Evolutionary conservation across 2,113 vertebrate genomes (phyloP), one percentile per base, ranked within the genome.

Genomic region (Vulpes vulpes): DNA sequence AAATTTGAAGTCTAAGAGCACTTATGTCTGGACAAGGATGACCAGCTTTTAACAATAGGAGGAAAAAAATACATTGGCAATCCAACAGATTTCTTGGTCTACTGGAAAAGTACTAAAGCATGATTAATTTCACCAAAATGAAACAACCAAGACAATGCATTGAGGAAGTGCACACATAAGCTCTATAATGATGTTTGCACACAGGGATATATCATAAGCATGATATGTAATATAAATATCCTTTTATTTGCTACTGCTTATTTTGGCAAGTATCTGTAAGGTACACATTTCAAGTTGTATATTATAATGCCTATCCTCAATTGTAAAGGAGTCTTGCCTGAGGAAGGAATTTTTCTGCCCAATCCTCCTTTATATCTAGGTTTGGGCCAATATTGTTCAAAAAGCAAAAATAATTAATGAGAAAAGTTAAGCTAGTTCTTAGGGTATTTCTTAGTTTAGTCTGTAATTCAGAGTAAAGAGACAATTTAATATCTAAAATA

Each of bases 1-100:
- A 97, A 83, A 89, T 87, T 73, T 80, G 43, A 92, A 96, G 16
- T 67, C 79, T 89, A 98, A 74, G 38, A 86, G 76, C 92, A 64
- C 74, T 84, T 94, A 90, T 90, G 74, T 92, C 62, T 76, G 25
- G 92, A 93, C 5, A 76, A 95, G 15, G 11, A 83, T 87, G 92
- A 69, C 67, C 59, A 95, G 43, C 92, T 67, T 92, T 84, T 93
- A 87, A 73, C n/a, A 79, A 69, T 62, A 62, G 30, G 30, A 22
- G 23, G 12, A 17, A 60, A 53, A 83, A 30, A 43, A 22, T 80
- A 79, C 16, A 25, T n/a, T 62, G 71, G 3, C 16, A 86, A 71
- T 89, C 19, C 10, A 67, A 74, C 49, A 95, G 51, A 83, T 93
- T 74, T 89, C 64, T 93, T 78, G 20, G 8, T 53, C 32, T 25